These are phyloP conservation scores for Umimayanthus kanabou DNA, from an alignment of 92 coral and sea anemone genomes.

Conservation along the genomic window DNA sequence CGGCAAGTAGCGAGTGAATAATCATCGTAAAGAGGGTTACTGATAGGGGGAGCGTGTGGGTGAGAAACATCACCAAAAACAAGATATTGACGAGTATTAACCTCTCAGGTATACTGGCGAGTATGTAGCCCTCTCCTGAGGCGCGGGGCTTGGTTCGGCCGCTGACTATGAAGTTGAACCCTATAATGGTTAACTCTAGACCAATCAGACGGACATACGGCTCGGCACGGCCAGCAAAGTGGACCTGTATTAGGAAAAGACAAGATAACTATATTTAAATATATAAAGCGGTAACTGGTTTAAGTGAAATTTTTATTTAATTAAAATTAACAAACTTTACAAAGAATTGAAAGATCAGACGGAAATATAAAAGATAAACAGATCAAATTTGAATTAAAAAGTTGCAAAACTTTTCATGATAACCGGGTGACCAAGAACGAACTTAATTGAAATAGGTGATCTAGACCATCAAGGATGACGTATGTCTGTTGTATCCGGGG, in stretches of 20 bases:
- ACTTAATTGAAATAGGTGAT: too few relatives aligned
- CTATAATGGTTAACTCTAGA: constrained; percentile 16
- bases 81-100: constrained; percentile 23
- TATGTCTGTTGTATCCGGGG: too few relatives aligned
- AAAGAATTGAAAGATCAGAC: too few relatives aligned
- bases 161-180: constrained; percentile 31
- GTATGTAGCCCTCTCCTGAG: constrained; percentile 44
- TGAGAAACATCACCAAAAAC: constrained; percentile 20
- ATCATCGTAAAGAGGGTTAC: constrained; percentile 30
- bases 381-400: too few relatives aligned
- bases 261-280: background rate
- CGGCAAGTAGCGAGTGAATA: constrained; percentile 36
- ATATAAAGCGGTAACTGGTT: background rate
- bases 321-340: background rate
- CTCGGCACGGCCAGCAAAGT: constrained; percentile 30
- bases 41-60: constrained; percentile 21
- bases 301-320: background rate
- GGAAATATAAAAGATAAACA: background rate
- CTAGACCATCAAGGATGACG: too few relatives aligned
- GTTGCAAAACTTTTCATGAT: too few relatives aligned
- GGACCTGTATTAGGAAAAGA: constrained; percentile 7
- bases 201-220: constrained; percentile 35
- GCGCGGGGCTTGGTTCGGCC: constrained; percentile 43
- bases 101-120: constrained; percentile 44
- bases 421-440: too few relatives aligned